Evolutionary conservation across 23 tunicate genomes (phyloP).

Genomic region (Trididemnum miniatum): DNA sequence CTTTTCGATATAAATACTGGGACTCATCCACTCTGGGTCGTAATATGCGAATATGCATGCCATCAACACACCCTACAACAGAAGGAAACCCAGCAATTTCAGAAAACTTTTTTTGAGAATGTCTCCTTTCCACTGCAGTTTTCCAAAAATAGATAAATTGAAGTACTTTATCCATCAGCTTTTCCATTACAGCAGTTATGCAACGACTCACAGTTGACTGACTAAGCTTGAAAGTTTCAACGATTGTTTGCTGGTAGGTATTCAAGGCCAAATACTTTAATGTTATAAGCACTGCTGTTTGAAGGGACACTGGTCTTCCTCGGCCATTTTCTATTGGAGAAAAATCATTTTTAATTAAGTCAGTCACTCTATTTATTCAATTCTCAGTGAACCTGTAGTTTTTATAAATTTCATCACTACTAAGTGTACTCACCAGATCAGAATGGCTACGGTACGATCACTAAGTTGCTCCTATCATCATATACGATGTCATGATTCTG

Average conservation of each 20-base stretch:
- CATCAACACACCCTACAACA: neutral
- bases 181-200: neutral
- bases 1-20: neutral
- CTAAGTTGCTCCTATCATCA: neutral
- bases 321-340: neutral
- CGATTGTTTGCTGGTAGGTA: neutral
- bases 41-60: neutral
- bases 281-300: neutral
- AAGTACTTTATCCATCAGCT: neutral
- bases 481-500: neutral
- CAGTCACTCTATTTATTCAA: neutral
- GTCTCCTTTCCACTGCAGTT: neutral
- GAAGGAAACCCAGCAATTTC: neutral
- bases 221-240: neutral
- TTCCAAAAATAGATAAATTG: neutral
- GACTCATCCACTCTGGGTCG: slow-evolving; percentile 1
- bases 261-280: neutral
- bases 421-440: neutral
- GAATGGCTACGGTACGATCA: neutral
- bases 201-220: neutral
- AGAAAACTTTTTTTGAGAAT: neutral
- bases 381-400: neutral
- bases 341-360: neutral
- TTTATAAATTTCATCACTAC: neutral
- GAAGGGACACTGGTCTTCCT: neutral